These are phyloP conservation scores for Brevimyrus niger DNA, from an alignment of 2,113 vertebrate species.

Conservation along the genomic window DNA sequence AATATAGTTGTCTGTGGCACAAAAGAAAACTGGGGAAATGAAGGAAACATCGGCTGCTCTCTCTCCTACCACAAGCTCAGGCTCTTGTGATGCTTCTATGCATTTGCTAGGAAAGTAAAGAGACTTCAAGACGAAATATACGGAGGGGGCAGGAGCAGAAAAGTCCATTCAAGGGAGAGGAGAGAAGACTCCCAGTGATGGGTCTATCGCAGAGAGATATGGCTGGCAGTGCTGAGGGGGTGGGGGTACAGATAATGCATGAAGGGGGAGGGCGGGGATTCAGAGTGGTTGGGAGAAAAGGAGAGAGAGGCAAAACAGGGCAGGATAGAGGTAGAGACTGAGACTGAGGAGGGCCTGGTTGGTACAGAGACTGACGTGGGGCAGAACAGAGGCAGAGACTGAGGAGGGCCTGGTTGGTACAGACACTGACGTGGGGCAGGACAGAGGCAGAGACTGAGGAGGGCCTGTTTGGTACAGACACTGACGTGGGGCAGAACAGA, in stretches of 20 bases:
- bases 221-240: not conserved
- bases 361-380: not conserved
- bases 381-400: not conserved
- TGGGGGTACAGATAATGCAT: conserved; percentile 16
- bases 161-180: not conserved
- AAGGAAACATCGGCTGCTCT: conserved; percentile 39
- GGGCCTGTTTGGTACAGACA: not conserved
- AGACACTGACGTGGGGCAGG: not conserved
- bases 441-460: not conserved
- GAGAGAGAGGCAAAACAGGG: not conserved
- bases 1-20: conserved; percentile 56
- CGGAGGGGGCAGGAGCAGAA: not conserved
- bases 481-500: conserved; percentile 34
- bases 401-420: not conserved
- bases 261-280: not conserved
- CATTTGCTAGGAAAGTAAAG: not conserved
- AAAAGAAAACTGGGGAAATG: conserved; percentile 46
- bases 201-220: not conserved
- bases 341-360: not conserved
- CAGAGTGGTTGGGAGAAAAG: not conserved
- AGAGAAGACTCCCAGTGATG: not conserved
- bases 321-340: not conserved
- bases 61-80: conserved; percentile 35
- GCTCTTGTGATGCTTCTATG: conserved; percentile 37
- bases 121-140: not conserved